Evolutionary conservation across 2,888 invertebrate species (phyloP), one percentile per base, ranked within the genome.

Genomic region (Adela reaumurella): DNA sequence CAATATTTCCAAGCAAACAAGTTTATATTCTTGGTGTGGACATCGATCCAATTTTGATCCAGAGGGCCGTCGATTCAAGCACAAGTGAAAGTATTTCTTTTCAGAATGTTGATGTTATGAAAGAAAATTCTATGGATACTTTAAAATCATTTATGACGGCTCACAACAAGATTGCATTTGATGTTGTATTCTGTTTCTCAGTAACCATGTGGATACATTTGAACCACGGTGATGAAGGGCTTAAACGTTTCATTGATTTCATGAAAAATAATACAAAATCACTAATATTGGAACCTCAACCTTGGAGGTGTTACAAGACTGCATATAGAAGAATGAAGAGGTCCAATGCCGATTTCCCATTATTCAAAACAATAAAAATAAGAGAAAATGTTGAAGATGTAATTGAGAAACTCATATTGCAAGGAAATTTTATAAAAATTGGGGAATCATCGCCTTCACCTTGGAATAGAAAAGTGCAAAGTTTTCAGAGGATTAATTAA

Each of bases 161-260:
- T 2, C 56, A 70, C 52, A 58, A 70, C 1, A 77, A 69, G 46
- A 46, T 58, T 0, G 74, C 64, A 51, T 92, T 90, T 71, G 85
- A 88, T 69, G 74, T 84, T 2, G 79, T 83, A 46, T 90, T 90
- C 65, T 89, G 90, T 62, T 92, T 93, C 63, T 92, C 93, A 8
- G 83, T 92, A 24, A 90, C 92, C 17, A 92, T 94, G 92, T 94
- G 94, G 94, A 90, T 94, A 59, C 94, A 94, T 68, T 65, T 94
- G 19, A 93, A 94, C 65, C 79, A 88, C 67, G 90, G 92, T 5
- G 94, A 94, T 72, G 65, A 70, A 4, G 91, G 90, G 0, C 67
- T 94, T 35, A 58, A 73, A 49, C 56, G 65, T 3, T 90, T 92
- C 64, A 67, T 94, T 2, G 61, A 68, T 17, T 81, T 78, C 47